phyloP scores from a whole-genome alignment of 2,888 invertebrate species.

The Netelia inedita region DNA sequence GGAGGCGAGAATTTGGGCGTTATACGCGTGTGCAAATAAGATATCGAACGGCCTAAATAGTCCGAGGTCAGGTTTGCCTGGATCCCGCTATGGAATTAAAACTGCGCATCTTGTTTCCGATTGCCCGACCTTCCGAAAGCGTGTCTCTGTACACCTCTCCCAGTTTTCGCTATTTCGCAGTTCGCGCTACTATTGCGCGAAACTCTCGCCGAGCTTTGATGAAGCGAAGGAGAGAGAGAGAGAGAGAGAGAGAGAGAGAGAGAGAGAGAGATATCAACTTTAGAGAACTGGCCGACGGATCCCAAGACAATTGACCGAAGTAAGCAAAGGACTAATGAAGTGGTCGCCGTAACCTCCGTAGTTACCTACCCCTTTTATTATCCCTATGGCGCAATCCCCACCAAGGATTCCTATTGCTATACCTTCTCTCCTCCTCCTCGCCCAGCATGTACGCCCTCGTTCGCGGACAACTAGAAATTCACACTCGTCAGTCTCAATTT shows the following conservation, averaged over 20 bases:
- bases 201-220: constrained; percentile 32
- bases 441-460: too few species aligned
- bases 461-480: too few species aligned
- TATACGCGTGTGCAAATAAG: background rate
- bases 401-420: background rate
- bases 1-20: too few species aligned
- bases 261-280: background rate
- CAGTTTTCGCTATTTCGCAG: constrained; percentile 20
- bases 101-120: too few species aligned
- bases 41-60: background rate
- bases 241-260: background rate
- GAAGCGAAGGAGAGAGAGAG: constrained; percentile 1
- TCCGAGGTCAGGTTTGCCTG: too few species aligned
- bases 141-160: background rate
- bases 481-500: too few species aligned
- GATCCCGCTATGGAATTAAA: too few species aligned
- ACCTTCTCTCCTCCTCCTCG: background rate
- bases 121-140: too few species aligned
- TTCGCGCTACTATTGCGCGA: constrained; percentile 8
- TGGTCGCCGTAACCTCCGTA: constrained; percentile 54
- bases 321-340: constrained; percentile 74
- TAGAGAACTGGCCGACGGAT: constrained; percentile 31
- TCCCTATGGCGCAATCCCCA: background rate
- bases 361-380: background rate
- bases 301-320: constrained; percentile 71